Evolutionary conservation across 2,113 vertebrate genomes (phyloP).

Genomic region (Takifugu flavidus): DNA sequence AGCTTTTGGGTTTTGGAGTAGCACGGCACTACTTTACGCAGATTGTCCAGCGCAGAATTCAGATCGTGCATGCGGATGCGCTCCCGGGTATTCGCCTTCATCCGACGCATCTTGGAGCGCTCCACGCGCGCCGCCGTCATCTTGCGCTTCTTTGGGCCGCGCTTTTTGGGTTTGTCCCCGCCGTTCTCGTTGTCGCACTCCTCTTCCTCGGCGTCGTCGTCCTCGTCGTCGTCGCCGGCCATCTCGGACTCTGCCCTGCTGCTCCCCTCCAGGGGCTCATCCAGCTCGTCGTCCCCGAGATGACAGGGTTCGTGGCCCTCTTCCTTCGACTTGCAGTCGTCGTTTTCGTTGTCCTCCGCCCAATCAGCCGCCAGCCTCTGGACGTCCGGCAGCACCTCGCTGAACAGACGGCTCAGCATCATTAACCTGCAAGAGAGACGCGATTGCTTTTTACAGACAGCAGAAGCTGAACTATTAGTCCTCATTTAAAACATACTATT

Average conservation of each 20-base stretch:
- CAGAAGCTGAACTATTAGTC: too few relatives aligned
- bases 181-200: constrained; percentile 83
- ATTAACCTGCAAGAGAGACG: constrained; percentile 44
- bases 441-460: too few relatives aligned
- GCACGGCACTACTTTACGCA: constrained; percentile 97
- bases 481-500: too few relatives aligned
- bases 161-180: constrained; percentile 89
- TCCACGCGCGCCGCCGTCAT: constrained; percentile 91
- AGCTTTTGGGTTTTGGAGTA: constrained; percentile 98
- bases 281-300: constrained; percentile 79
- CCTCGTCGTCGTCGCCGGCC: constrained; percentile 66
- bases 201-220: constrained; percentile 83
- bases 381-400: constrained; percentile 93
- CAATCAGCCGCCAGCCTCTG: constrained; percentile 90
- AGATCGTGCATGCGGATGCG: constrained; percentile 98
- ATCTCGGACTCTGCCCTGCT: constrained; percentile 74
- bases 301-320: constrained; percentile 62
- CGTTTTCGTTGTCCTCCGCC: constrained; percentile 85
- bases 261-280: constrained; percentile 77
- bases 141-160: constrained; percentile 96
- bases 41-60: constrained; percentile 95
- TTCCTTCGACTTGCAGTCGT: constrained; percentile 72
- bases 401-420: constrained; percentile 98
- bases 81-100: constrained; percentile 94
- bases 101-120: constrained; percentile 89